Conservation (phyloP, 1,140 invertebrate species). For the Chelonus insularis region DNA sequence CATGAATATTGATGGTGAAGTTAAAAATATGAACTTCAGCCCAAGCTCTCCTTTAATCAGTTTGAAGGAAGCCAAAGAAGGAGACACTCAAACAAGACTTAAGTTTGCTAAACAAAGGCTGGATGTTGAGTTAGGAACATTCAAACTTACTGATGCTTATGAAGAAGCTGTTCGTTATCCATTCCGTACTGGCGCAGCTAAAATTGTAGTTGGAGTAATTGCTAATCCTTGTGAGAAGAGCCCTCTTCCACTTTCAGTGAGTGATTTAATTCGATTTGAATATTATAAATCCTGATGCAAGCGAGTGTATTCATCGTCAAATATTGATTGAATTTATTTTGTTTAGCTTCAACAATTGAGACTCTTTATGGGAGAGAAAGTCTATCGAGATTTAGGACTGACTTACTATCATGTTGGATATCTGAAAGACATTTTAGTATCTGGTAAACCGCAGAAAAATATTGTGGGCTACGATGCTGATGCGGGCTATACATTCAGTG, state of each 20-base stretch:
- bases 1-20: constrained; percentile 62
- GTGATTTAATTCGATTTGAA: no score
- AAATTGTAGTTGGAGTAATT: constrained; percentile 62
- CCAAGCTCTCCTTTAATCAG: constrained; percentile 35
- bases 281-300: constrained; percentile 2
- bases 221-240: constrained; percentile 52
- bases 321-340: constrained; percentile 5
- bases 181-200: constrained; percentile 65
- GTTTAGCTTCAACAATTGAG: constrained; percentile 56
- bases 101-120: constrained; percentile 44
- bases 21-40: constrained; percentile 59
- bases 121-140: constrained; percentile 50
- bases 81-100: constrained; percentile 33
- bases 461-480: constrained; percentile 62
- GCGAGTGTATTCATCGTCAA: no score
- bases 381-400: constrained; percentile 50
- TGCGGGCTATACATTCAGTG: constrained; percentile 61
- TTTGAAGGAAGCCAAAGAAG: constrained; percentile 45
- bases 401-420: constrained; percentile 53
- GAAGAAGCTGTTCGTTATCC: constrained; percentile 64
- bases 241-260: constrained; percentile 51
- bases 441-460: constrained; percentile 55
- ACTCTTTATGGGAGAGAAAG: constrained; percentile 50
- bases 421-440: constrained; percentile 51
- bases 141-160: constrained; percentile 59